phyloP scores from a whole-genome alignment of 92 coral and sea anemone species.

The Virgularia gustaviana region DNA sequence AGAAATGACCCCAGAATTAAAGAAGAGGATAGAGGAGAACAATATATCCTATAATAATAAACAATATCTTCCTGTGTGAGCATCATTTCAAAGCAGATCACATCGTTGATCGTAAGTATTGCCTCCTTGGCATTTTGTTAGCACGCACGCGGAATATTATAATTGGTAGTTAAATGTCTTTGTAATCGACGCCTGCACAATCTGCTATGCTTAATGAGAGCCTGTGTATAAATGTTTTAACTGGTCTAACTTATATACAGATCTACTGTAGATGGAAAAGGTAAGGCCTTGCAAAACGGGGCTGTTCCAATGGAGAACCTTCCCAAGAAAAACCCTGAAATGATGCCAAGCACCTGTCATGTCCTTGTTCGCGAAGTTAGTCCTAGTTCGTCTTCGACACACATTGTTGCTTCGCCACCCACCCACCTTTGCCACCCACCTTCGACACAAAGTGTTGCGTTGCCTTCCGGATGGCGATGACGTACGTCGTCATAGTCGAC shows the following conservation, averaged over 20 bases:
- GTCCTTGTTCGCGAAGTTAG: not conserved
- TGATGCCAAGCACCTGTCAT: not conserved
- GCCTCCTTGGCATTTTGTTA: not conserved
- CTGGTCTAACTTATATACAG: not conserved
- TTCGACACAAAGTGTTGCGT: not conserved
- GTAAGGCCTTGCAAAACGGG: not conserved
- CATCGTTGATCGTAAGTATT: not conserved
- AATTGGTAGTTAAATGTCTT: too few species aligned
- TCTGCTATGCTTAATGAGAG: too few species aligned
- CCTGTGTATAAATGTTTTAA: not conserved
- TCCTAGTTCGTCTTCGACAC: not conserved
- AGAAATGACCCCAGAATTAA: constrained; percentile 2
- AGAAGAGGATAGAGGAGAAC: not conserved
- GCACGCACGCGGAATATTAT: constrained; percentile 5
- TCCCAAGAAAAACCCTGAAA: constrained; percentile 4
- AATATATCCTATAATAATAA: too few species aligned
- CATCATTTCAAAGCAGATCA: not conserved
- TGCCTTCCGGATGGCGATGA: not conserved
- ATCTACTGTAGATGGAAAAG: not conserved
- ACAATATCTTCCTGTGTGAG: not conserved
- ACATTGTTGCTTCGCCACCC: constrained; percentile 8
- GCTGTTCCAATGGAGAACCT: not conserved
- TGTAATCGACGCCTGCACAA: too few species aligned
- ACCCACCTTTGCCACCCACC: not conserved
- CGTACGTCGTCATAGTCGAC: not conserved